These are phyloP conservation scores for Lymantria dispar DNA, from an alignment of 2,888 invertebrate species.

Conservation along the genomic window DNA sequence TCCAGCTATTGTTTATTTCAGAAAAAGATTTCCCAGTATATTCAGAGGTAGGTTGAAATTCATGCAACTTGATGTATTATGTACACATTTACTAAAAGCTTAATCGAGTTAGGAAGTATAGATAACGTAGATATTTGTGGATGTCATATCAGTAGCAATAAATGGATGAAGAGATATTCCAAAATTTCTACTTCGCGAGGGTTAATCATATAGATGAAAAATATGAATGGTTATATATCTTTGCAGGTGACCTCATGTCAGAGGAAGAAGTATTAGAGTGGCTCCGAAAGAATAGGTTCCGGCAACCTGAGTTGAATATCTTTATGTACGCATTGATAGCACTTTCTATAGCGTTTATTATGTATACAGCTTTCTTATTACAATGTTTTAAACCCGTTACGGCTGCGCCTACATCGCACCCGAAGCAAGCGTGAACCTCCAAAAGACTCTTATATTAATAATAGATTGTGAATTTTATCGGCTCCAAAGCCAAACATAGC, in stretches of 20 bases:
- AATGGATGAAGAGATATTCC: too few species aligned
- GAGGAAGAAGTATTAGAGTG: constrained; percentile 95
- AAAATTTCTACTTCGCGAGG: too few species aligned
- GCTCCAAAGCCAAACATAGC: constrained; percentile 26
- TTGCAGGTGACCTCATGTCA: constrained; percentile 90
- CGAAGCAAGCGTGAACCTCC: constrained; percentile 84
- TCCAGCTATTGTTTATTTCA: constrained; percentile 95
- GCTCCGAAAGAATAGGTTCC: constrained; percentile 95
- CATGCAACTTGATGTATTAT: background rate
- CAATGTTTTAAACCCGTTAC: constrained; percentile 93
- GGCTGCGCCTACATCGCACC: constrained; percentile 83
- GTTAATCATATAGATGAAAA: too few species aligned
- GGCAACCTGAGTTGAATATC: constrained; percentile 95
- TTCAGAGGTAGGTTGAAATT: constrained; percentile 86
- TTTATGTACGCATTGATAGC: constrained; percentile 97
- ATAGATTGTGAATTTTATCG: constrained; percentile 40
- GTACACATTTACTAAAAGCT: background rate
- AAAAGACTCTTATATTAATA: constrained; percentile 31
- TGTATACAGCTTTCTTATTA: constrained; percentile 94
- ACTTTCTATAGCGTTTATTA: constrained; percentile 91
- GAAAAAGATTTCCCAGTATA: constrained; percentile 95
- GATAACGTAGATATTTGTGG: too few species aligned
- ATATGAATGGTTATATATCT: background rate
- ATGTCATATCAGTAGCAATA: too few species aligned
- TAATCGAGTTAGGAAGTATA: background rate